Base-by-base conservation (phyloP, 1,140 invertebrate species). In the Drosophila tristis region DNA sequence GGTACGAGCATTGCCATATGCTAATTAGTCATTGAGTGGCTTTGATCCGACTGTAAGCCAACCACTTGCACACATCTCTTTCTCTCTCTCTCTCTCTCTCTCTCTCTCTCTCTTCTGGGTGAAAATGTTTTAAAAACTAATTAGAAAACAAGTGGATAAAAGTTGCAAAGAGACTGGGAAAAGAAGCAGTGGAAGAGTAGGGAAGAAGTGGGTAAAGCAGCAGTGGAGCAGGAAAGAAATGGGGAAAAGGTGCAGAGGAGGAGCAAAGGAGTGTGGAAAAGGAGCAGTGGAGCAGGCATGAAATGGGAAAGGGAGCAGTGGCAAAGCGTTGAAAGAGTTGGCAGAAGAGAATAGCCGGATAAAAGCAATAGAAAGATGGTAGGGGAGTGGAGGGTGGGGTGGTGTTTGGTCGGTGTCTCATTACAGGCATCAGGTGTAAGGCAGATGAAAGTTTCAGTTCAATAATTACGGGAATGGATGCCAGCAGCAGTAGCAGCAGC, bases 101-200 rank as follows among this genome's bases (percentile, higher is more conserved):
- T 35, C 31, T 13, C 9, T 5, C 4, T 35, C 31, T 26, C 39
- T n/a, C 66, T 31, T 45, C 13, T 58, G 53, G 57, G 53, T 31
- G 20, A 58, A 70, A 71, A 71, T 70, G 67, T 71, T 70, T 71
- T 74, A 64, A 74, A 74, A 74, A 64, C 71, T 74, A 74, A 74
- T 74, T 74, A 74, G 70, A 73, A 74, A 72, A 43, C 67, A 42
- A 39, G 35, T 39, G 11, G 35, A 4, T 5, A 39, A 39, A 39
- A 39, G 35, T 39, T 39, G 11, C 11, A 39, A 39, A 13, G 11
- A 39, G 11, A 13, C 26, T 7, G 1, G 7, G 26, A 29, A 29
- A 29, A 7, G 7, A 0, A 29, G 3, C 31, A 9, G 31, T 35
- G 8, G 3, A 35, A 4, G 31, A 35, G 50, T 29, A 2, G 26